These are phyloP conservation scores for Dendronephthya gigantea DNA, from an alignment of 64 coral and sea anemone genomes.

Conservation along the genomic window DNA sequence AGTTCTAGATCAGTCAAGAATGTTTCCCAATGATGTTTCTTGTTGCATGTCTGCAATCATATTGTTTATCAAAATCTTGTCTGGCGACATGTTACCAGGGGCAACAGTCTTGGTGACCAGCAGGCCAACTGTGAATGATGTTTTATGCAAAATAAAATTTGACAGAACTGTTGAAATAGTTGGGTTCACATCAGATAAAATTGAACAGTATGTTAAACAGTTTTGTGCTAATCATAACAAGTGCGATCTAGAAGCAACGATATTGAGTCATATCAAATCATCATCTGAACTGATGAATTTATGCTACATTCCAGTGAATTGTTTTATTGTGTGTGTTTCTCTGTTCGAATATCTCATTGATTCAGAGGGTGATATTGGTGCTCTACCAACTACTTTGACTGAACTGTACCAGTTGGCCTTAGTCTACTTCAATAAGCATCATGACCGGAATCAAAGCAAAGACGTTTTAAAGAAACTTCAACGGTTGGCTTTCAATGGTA, in stretches of 20 bases:
- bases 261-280: not conserved
- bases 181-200: not conserved
- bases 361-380: not conserved
- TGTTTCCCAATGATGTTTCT: not conserved
- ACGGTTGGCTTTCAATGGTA: not conserved
- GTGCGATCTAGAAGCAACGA: not conserved
- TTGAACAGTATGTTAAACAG: not conserved
- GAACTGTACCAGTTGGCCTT: not conserved
- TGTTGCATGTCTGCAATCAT: not conserved
- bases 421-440: not conserved
- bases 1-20: not conserved
- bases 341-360: not conserved
- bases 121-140: not conserved
- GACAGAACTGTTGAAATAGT: not conserved
- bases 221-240: not conserved
- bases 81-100: not conserved
- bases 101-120: not conserved
- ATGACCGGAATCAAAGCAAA: not conserved
- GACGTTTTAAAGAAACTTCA: not conserved
- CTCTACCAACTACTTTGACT: not conserved
- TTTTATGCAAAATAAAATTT: not conserved
- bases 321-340: constrained; percentile 6
- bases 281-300: not conserved
- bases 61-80: not conserved
- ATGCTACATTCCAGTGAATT: not conserved